Base-by-base conservation (phyloP, 2,797 vertebrate genomes). In the Pangasius djambal region DNA sequence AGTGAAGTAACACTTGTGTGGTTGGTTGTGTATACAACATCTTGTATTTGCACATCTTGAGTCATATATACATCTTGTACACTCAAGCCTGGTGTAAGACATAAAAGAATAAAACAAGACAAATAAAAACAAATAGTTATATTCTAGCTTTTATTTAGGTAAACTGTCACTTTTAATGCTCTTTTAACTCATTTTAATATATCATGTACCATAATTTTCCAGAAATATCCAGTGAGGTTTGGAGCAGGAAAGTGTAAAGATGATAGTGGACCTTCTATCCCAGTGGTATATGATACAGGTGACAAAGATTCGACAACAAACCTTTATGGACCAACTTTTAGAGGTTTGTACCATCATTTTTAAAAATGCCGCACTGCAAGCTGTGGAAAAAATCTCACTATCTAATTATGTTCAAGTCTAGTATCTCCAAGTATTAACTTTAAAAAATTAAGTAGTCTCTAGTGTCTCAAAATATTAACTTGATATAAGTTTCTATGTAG, bases 191-290 rank as follows among this genome's bases (percentile, higher is more conserved):
- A 3, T 61, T 86, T 52, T 65, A 25, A 69, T 65, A 55, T 84
- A 8, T 44, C 37, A 67, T 69, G 20, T 75, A 44, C 67, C 13
- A 69, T 48, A 6, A 67, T 74, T 63, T 50, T 72, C 55, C 86
- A 93, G 91, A 88, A 83, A 89, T 92, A 86, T 77, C 91, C 91
- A 16, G 82, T 92, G 59, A 89, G 65, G 48, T 91, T 88, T 63
- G 89, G 85, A 55, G 57, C 40, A 61, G 91, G 91, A 31, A 37
- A 59, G 5, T 92, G 91, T 85, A 61, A 40, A 50, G 28, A 48
- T 3, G 79, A 88, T 16, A 86, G 4, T 0, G 92, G 92, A 55
- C 91, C 90, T 69, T 61, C 67, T 74, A 87, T 88, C 81, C 86
- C 88, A 5, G 89, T 93, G 5, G 87, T 90, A 50, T 92, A 91